Conservation (phyloP, 1,140 invertebrate species). For the Plutomurus gul region DNA sequence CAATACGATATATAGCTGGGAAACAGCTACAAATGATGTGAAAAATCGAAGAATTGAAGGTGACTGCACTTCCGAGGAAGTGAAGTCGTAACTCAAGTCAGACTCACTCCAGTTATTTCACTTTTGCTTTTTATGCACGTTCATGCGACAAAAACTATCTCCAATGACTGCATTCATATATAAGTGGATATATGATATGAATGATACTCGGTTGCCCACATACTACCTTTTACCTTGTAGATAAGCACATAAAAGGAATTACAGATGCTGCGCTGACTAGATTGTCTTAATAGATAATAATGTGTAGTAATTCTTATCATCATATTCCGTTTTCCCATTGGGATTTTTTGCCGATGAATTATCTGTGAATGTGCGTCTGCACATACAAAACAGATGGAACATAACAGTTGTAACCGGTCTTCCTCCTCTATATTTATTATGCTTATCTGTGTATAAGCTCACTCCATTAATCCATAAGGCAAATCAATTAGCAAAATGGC, state of each 20-base stretch:
- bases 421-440: not conserved
- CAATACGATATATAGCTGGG: no score
- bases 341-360: constrained; percentile 3
- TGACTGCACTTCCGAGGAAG: constrained; percentile 25
- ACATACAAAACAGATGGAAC: no score
- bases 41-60: constrained; percentile 14
- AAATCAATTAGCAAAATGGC: not conserved
- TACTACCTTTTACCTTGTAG: no score
- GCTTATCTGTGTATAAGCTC: not conserved
- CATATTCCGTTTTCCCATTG: not conserved
- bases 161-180: no score
- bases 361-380: no score
- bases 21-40: constrained; percentile 14
- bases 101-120: not conserved
- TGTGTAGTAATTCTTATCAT: constrained; percentile 8
- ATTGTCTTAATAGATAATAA: constrained; percentile 10
- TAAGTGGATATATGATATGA: no score
- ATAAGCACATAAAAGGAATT: no score
- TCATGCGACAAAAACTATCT: no score
- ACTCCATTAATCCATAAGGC: not conserved
- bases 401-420: no score
- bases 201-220: no score
- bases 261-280: no score
- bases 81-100: not conserved
- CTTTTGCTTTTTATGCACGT: not conserved